Base-by-base conservation (phyloP, 2,888 invertebrate genomes). In the Rhagophthalmus giganteus region DNA sequence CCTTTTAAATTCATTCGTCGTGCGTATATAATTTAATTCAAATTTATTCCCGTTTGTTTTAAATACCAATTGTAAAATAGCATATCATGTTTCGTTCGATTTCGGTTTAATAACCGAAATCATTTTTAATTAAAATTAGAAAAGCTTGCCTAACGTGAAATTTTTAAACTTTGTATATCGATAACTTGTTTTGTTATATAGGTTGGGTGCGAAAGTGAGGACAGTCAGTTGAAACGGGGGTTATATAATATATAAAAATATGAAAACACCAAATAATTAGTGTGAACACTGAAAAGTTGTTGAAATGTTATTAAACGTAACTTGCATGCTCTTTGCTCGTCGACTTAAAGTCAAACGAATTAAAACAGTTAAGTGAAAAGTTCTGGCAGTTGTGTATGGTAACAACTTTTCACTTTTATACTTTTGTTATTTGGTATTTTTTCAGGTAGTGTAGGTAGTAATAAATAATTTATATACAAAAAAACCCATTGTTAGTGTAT, bases 381-480 rank as follows among this genome's bases (percentile, higher is more conserved):
- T 20, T 20, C 20, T 7, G 4, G 7, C 20, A 20, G 20, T 20
- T 5, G 7, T 20, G 7, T 3, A 3, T 20, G 7, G 20, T 20
- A 20, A 20, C 3, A 20, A 7, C 3, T 20, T 5, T 20, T 20
- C 4, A 20, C 20, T 5, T 20, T 30, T 45, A 41, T 32, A 20
- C 20, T 32, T 37, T 24, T 37, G 30, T 45, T 44, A 13, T 30
- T 34, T 30, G 37, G 31, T 45, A 35, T 35, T 35, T 45, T 33
- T 34, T 8, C 25, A 12, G 16, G 10, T 39, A 39, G 28, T 16
- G 12, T 39, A 39, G 28, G 39, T 39, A 38, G 38, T 40, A 31
- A 32, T 41, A n/a, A n/a, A n/a, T n/a, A 41, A 41, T 41, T 41
- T 41, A 41, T 41, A 41, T 26, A 25, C 31, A 24, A 16, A 41